phyloP scores from a whole-genome alignment of 2,113 vertebrate species.

The Megatriorchis doriae region DNA sequence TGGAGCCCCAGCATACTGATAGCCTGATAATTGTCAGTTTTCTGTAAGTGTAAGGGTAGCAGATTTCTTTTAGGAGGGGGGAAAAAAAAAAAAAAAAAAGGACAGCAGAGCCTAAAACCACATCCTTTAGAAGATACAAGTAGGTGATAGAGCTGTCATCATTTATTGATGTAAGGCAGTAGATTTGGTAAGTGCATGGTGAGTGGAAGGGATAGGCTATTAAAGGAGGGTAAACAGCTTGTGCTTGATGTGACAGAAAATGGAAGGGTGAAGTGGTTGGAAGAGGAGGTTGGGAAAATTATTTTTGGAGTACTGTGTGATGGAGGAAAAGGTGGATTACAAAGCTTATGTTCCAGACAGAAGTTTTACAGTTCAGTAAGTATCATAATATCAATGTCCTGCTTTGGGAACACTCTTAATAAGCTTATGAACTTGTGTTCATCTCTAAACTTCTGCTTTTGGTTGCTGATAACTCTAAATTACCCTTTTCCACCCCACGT shows the following conservation, averaged over 20 bases:
- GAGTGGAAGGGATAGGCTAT: background rate
- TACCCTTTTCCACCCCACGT: background rate
- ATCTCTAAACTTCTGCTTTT: background rate
- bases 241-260: background rate
- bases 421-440: background rate
- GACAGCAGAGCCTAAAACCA: background rate
- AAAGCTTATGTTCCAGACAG: background rate
- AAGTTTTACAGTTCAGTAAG: background rate
- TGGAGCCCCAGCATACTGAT: background rate
- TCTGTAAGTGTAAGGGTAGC: background rate
- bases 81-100: no score
- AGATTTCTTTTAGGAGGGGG: background rate
- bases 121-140: background rate
- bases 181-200: background rate
- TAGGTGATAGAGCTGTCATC: background rate
- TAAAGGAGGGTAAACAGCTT: background rate
- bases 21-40: background rate
- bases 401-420: background rate
- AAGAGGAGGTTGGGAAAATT: background rate
- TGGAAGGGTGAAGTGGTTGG: background rate
- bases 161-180: background rate
- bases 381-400: background rate
- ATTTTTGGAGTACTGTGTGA: background rate
- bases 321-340: background rate
- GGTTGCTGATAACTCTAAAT: slow-evolving; percentile 8